phyloP scores from a whole-genome alignment of 2,888 invertebrate species.

The Drosophila aldrichi region DNA sequence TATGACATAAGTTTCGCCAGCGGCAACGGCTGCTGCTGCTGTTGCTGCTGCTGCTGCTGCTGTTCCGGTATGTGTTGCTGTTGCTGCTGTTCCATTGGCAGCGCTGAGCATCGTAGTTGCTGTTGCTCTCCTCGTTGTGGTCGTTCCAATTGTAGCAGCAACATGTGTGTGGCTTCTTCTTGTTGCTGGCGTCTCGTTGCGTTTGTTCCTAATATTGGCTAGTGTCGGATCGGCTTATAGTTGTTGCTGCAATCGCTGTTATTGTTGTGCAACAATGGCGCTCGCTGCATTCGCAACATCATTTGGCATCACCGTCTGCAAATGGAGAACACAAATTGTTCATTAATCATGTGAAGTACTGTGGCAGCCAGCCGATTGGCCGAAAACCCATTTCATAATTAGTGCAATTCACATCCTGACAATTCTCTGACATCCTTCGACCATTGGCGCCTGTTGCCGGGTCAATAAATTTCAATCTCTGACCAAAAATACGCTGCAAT shows the following conservation, averaged over 20 bases:
- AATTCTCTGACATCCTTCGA: conserved; percentile 58
- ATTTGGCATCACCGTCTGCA: conserved; percentile 56
- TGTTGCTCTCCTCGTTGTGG: conserved; percentile 57
- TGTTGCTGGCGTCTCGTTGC: conserved; percentile 19
- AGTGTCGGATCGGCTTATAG: conserved; percentile 22
- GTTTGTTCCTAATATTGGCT: conserved; percentile 33
- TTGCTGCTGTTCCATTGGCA: conserved; percentile 68
- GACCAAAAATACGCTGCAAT: conserved; percentile 36
- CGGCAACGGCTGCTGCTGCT: conserved; percentile 40
- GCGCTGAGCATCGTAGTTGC: conserved; percentile 70
- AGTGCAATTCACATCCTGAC: conserved; percentile 71
- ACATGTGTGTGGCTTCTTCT: conserved; percentile 68
- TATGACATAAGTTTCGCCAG: conserved; percentile 76
- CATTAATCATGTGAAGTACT: conserved; percentile 41
- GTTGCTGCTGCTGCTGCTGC: conserved; percentile 31
- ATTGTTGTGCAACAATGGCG: conserved; percentile 36
- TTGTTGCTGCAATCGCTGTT: conserved; percentile 9
- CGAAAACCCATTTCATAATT: conserved; percentile 72
- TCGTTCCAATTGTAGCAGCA: conserved; percentile 63
- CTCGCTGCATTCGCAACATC: conserved; percentile 53
- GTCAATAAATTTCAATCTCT: conserved; percentile 72
- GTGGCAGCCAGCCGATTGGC: conserved; percentile 25
- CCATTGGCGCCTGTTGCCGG: conserved; percentile 38
- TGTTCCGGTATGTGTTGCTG: conserved; percentile 48
- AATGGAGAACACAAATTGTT: conserved; percentile 25